Evolutionary conservation across 2,888 invertebrate species (phyloP).

Genomic region (Aspidapion aeneum): DNA sequence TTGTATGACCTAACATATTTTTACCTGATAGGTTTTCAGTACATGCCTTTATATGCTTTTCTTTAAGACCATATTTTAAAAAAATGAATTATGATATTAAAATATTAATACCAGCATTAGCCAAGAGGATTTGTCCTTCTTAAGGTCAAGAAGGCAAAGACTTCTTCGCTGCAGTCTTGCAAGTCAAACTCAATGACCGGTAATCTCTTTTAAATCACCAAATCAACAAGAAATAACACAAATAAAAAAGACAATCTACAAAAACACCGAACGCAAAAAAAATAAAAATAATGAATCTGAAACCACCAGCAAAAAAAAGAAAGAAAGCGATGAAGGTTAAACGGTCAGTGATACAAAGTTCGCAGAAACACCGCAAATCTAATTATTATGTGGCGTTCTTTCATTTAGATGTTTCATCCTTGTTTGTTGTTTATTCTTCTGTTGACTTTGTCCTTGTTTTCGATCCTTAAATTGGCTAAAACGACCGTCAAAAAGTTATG

Average conservation of each 20-base stretch:
- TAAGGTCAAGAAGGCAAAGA: not conserved
- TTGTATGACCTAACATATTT: too few relatives aligned
- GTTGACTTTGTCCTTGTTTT: not conserved
- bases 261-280: not conserved
- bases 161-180: not conserved
- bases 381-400: constrained; percentile 43
- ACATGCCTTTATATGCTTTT: too few relatives aligned
- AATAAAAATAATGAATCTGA: constrained; percentile 19
- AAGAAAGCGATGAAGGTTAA: constrained; percentile 39
- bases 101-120: too few relatives aligned
- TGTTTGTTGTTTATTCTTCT: not conserved
- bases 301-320: constrained; percentile 33
- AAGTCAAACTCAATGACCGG: not conserved
- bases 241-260: not conserved
- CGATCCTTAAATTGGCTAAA: not conserved
- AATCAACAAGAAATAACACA: not conserved
- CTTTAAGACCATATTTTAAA: too few relatives aligned
- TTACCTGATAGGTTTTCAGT: too few relatives aligned
- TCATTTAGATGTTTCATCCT: not conserved
- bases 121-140: not conserved
- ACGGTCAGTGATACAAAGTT: constrained; percentile 44
- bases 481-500: not conserved
- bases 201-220: not conserved
- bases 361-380: constrained; percentile 43
- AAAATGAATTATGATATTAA: too few relatives aligned